Conservation (phyloP, 2,113 vertebrate species). For the Casuarius casuarius region DNA sequence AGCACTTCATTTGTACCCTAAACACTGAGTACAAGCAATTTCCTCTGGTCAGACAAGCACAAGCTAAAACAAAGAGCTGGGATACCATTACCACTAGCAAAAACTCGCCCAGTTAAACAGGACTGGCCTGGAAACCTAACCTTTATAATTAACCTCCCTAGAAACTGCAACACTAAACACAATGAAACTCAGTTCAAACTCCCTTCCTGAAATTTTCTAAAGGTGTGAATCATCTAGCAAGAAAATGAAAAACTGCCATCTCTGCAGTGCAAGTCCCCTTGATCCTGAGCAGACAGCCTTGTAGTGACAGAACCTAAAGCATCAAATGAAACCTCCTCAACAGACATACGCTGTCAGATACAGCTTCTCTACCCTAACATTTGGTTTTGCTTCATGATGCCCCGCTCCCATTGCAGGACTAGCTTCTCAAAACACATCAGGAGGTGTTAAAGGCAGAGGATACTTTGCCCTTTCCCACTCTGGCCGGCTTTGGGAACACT, state of each 20-base stretch:
- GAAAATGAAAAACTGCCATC: neutral
- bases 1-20: neutral
- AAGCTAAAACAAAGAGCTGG: conserved; percentile 35
- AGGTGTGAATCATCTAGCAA: neutral
- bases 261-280: neutral
- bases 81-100: neutral
- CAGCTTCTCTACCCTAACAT: neutral
- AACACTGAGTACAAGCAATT: conserved; percentile 21
- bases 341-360: neutral
- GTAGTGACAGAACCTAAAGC: neutral
- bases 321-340: neutral
- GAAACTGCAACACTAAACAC: neutral
- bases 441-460: neutral
- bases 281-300: neutral
- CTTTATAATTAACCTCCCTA: conserved; percentile 25
- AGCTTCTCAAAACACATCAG: neutral
- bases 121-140: conserved; percentile 26
- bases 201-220: conserved; percentile 5
- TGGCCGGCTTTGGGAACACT: neutral
- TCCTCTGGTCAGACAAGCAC: conserved; percentile 14
- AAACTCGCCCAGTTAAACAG: neutral
- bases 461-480: neutral
- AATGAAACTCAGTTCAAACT: neutral
- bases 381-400: neutral
- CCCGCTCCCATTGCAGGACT: rapidly evolving